Evolutionary conservation across 1,140 invertebrate species (phyloP).

Genomic region (Bombus confusus): DNA sequence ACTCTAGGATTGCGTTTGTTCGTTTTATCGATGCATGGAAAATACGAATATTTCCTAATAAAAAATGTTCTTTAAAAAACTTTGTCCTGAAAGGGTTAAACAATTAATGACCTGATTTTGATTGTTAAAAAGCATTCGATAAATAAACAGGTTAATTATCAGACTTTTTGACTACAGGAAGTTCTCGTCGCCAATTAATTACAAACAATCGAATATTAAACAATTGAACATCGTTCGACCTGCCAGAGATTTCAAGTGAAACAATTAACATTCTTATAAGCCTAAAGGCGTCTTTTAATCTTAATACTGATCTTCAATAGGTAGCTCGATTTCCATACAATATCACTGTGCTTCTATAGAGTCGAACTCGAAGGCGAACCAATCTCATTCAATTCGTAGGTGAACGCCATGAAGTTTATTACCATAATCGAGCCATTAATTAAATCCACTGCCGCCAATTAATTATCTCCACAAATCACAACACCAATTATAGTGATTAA

Average conservation of each 20-base stretch:
- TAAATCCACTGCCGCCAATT: slow-evolving; percentile 10
- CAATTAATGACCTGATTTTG: too few species aligned
- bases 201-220: neutral
- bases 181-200: too few species aligned
- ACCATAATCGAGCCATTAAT: slow-evolving; percentile 12
- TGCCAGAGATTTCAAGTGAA: neutral
- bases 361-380: neutral
- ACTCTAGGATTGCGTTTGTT: too few species aligned
- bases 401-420: slow-evolving; percentile 14
- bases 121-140: too few species aligned
- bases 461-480: slow-evolving; percentile 26
- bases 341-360: too few species aligned
- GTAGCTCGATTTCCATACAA: neutral
- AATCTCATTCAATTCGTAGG: neutral
- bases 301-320: neutral
- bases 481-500: slow-evolving; percentile 25
- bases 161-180: neutral
- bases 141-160: too few species aligned
- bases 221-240: too few species aligned
- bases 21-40: too few species aligned
- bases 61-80: too few species aligned
- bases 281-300: too few species aligned
- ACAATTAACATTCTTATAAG: neutral
- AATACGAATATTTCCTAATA: too few species aligned
- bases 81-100: too few species aligned